phyloP scores from a whole-genome alignment of 2,797 vertebrate species.

The Rhincodon typus region DNA sequence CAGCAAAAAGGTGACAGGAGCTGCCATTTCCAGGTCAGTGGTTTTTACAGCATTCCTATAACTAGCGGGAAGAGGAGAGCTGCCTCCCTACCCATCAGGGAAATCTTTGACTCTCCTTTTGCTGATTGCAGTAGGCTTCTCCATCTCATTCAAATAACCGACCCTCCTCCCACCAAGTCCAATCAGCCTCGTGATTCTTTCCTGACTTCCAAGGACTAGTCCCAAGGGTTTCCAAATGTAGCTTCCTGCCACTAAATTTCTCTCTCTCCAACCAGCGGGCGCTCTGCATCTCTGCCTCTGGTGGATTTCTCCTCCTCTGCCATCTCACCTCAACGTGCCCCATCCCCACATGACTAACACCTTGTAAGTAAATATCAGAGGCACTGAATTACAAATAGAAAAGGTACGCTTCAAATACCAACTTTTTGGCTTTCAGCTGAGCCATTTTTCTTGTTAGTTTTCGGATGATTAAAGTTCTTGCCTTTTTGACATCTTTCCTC shows the following conservation, averaged over 20 bases:
- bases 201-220: background rate
- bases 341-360: background rate
- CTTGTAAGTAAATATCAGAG: background rate
- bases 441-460: slow-evolving; percentile 73
- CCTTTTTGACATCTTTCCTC: slow-evolving; percentile 88
- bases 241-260: background rate
- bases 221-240: background rate
- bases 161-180: background rate
- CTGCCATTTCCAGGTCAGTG: background rate
- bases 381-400: background rate
- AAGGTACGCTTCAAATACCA: slow-evolving; percentile 45
- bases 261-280: background rate
- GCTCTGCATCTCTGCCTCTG: too few species aligned
- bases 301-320: background rate
- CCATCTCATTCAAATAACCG: background rate
- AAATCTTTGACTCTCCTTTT: background rate
- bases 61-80: background rate
- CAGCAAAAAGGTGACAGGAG: background rate
- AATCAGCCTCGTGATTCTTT: background rate
- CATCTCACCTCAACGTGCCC: background rate
- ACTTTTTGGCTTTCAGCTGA: slow-evolving; percentile 77
- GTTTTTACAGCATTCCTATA: background rate
- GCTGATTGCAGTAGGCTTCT: background rate
- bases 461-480: slow-evolving; percentile 74
- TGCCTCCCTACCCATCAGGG: background rate